A percentile compares a stretch with the other conserved stretches of the same genome.
phyloP scores from a whole-genome alignment of 2,797 vertebrate species.

The Lagodon rhomboides region DNA sequence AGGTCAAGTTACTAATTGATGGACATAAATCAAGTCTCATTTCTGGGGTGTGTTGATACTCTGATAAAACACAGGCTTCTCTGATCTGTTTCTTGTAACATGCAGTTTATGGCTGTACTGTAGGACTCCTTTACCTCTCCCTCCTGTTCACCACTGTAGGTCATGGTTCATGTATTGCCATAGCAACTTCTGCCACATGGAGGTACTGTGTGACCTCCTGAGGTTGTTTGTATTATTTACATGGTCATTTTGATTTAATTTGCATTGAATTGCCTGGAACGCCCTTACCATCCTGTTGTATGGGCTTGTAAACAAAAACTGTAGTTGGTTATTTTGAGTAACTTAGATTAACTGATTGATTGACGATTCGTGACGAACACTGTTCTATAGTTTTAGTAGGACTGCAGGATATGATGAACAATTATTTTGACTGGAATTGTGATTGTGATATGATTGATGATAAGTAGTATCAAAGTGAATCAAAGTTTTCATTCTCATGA shows the following conservation, averaged over 20 bases:
- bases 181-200: not conserved
- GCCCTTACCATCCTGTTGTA: too few species aligned
- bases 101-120: not conserved
- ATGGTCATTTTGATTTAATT: not conserved
- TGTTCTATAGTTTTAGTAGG: not conserved
- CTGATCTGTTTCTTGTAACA: not conserved
- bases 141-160: not conserved
- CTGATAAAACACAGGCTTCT: not conserved
- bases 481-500: too few species aligned
- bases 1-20: not conserved
- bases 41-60: not conserved
- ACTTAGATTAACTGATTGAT: not conserved
- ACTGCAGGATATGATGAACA: too few species aligned
- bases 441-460: too few species aligned
- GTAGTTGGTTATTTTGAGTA: not conserved
- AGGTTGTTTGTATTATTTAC: conserved; percentile 1
- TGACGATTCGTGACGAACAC: not conserved
- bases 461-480: too few species aligned
- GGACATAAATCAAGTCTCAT: not conserved
- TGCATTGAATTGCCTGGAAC: not conserved
- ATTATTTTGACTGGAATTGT: too few species aligned
- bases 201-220: not conserved
- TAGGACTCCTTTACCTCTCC: not conserved
- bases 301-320: not conserved
- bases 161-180: not conserved